phyloP scores from a whole-genome alignment of 2,797 vertebrate species.

The Aplochiton taeniatus region DNA sequence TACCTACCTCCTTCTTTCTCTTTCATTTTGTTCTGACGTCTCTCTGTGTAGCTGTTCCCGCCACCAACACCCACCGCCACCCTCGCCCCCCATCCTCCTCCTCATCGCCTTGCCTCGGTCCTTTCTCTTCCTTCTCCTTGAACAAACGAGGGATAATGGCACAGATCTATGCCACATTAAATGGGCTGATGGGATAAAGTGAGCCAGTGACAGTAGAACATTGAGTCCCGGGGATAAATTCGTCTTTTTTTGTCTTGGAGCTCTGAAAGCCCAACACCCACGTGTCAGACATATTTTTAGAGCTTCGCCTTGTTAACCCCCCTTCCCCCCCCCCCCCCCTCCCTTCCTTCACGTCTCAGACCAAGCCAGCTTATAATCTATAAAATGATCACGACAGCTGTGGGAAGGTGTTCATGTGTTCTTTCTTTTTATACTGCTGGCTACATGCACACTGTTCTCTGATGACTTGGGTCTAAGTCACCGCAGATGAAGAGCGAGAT shows the following conservation, averaged over 20 bases:
- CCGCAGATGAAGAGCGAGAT: background rate
- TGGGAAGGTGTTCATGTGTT: slow-evolving; percentile 6
- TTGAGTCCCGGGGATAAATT: slow-evolving; percentile 51
- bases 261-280: slow-evolving; percentile 54
- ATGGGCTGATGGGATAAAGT: slow-evolving; percentile 35
- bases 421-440: background rate
- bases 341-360: slow-evolving; percentile 22
- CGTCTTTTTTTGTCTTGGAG: slow-evolving; percentile 49
- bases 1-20: background rate
- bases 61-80: too few species aligned
- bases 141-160: slow-evolving; percentile 63
- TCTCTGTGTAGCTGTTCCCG: background rate
- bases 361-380: slow-evolving; percentile 11
- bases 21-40: too few species aligned
- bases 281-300: slow-evolving; percentile 34
- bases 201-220: slow-evolving; percentile 58
- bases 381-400: slow-evolving; percentile 35
- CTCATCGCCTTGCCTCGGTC: background rate
- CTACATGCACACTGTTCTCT: background rate
- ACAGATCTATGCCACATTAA: slow-evolving; percentile 42
- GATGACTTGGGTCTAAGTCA: background rate
- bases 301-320: too few species aligned
- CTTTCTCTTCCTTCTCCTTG: background rate
- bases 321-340: too few species aligned
- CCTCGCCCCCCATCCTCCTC: too few species aligned